Base-by-base conservation (phyloP, 1,140 invertebrate species). In the Lethrus apterus region DNA sequence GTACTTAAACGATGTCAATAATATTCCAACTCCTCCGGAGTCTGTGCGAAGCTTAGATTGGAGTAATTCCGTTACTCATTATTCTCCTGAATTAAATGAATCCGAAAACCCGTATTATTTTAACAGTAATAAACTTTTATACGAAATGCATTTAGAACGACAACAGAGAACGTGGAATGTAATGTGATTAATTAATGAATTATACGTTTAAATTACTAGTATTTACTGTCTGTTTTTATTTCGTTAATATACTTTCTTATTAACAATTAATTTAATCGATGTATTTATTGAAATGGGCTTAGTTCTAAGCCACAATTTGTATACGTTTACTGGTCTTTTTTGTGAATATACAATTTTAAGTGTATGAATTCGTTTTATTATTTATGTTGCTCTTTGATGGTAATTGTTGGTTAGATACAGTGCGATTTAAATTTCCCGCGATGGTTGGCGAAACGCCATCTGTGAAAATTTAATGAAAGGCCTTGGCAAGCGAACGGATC, bases 81-180 rank as follows among this genome's bases (percentile, higher is more conserved):
- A 80, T 52, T 66, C 61, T 24, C 78, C 78, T 4, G 73, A 75
- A 56, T 54, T 80, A 14, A 67, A 65, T 52, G 69, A 70, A 29
- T 62, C 46, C 41, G 71, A 78, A 53, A 80, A 80, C 68, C 77
- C 77, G 7, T 75, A 71, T 57, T 80, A 80, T 57, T 80, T 79
- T 48, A 76, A 77, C 52, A 77, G 67, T 42, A 80, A 80, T 52
- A 78, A 78, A 58, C 60, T 80, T 32, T 57, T 80, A 17, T 80
- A 72, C 54, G 73, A 72, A 23, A 70, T 80, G 36, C 76, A 78
- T 45, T 57, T 77, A 50, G 76, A 78, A 56, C 63, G 78, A 40
- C 54, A 72, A 46, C 71, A 76, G 58, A 68, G 77, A 54, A 50
- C 13, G 18, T 15, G 40, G 15, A 29, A 26, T 26, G 2, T 24